These are phyloP conservation scores for Apus apus DNA, from an alignment of 2,113 vertebrate genomes.

Conservation along the genomic window DNA sequence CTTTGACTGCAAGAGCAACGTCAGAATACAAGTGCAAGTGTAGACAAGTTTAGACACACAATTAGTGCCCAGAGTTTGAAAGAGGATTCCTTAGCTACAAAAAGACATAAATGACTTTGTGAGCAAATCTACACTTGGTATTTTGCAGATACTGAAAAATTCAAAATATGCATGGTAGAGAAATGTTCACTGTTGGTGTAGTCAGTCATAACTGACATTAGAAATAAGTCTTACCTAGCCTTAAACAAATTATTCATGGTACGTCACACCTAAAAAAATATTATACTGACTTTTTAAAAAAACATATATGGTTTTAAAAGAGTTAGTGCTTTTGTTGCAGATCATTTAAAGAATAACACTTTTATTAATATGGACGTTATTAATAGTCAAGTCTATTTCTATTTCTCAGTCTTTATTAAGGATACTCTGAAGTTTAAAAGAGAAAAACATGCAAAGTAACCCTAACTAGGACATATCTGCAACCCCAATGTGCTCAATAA, in stretches of 20 bases:
- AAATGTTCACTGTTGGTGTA: neutral
- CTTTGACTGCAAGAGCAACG: neutral
- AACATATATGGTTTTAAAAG: neutral
- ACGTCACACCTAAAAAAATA: neutral
- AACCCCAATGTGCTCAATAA: neutral
- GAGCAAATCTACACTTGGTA: neutral
- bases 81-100: neutral
- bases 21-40: neutral
- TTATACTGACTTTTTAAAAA: accelerated
- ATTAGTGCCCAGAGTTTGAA: neutral
- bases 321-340: neutral
- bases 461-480: neutral
- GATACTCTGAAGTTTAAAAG: neutral
- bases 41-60: neutral
- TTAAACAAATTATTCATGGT: neutral
- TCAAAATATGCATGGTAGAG: no score
- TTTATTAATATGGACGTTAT: neutral
- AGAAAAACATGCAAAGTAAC: neutral
- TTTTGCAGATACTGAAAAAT: neutral
- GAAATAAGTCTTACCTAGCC: neutral
- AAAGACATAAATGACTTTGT: neutral
- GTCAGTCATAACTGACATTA: neutral
- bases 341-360: neutral
- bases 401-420: neutral
- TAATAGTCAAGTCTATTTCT: neutral